Base-by-base conservation (phyloP, 2,797 vertebrate species). In the Characodon lateralis region DNA sequence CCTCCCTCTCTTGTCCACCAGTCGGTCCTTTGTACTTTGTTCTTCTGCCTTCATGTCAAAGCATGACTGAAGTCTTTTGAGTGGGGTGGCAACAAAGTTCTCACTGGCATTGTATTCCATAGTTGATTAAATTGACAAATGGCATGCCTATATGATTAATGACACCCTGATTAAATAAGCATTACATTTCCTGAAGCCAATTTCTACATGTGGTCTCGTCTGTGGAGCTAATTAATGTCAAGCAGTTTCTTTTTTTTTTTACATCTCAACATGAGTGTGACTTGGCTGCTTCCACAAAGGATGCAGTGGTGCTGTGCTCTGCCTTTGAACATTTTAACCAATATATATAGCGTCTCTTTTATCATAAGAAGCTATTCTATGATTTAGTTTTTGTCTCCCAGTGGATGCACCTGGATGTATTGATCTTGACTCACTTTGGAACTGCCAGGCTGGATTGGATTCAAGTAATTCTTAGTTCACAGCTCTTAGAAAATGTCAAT, bases 1-100 rank as follows among this genome's bases (percentile, higher is more conserved):
- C 61, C 26, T 74, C n/a, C 48, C 16, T 74, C 43, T 28, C n/a
- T 14, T 41, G 83, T 82, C 80, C 75, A 79, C 88, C 86, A 89
- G 8, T 65, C 31, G 43, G 61, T 84, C 77, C 76, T 12, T 39
- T 66, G 18, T 81, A 85, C 80, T 77, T 72, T 24, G 10, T 61
- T 43, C 2, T 39, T 72, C 72, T 46, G 26, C 39, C 55, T 22
- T 35, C 66, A 6, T 66, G 73, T 86, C 81, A 75, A 50, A 65
- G 55, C 6, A 28, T 74, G 39, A 84, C 79, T 56, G 61, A 55
- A 71, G 13, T 50, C 51, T 35, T 35, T 35, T 5, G 2, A 65
- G 20, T 1, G 8, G 2, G 46, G 22, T 48, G 58, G 56, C 59
- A 2, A 10, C 1, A 56, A 48, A 56, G 35, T 76, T 63, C n/a